Evolutionary conservation across 2,888 invertebrate species (phyloP).

Genomic region (Diarsia dahlii): DNA sequence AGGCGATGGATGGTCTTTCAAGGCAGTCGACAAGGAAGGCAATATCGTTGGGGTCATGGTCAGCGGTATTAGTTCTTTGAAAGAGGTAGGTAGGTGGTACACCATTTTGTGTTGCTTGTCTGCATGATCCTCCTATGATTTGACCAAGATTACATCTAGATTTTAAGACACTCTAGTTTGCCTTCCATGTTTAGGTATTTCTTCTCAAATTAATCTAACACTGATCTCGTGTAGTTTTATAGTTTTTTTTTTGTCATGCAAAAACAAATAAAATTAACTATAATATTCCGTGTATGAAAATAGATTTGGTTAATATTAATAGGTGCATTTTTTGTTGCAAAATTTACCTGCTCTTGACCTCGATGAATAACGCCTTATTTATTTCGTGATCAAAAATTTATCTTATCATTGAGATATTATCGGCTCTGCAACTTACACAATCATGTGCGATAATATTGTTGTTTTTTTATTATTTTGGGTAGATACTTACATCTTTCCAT

Average conservation of each 20-base stretch:
- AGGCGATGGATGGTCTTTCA: conserved; percentile 91
- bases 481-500: not conserved
- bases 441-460: not conserved
- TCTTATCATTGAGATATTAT: not conserved
- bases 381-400: not conserved
- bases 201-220: not conserved
- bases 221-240: not conserved
- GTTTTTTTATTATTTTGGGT: not conserved
- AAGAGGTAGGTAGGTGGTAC: conserved; percentile 79
- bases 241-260: not conserved
- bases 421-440: not conserved
- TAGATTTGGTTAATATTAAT: not conserved
- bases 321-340: no score
- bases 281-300: not conserved
- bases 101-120: not conserved
- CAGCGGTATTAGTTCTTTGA: conserved; percentile 84
- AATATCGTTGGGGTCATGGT: conserved; percentile 91
- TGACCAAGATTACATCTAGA: not conserved
- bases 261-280: no score
- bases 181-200: not conserved
- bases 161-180: not conserved
- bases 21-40: conserved; percentile 91
- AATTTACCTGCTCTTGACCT: no score
- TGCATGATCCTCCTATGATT: not conserved
- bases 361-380: no score